These are phyloP conservation scores for Procavia capensis DNA, from an alignment of 2,113 vertebrate species.

Conservation along the genomic window DNA sequence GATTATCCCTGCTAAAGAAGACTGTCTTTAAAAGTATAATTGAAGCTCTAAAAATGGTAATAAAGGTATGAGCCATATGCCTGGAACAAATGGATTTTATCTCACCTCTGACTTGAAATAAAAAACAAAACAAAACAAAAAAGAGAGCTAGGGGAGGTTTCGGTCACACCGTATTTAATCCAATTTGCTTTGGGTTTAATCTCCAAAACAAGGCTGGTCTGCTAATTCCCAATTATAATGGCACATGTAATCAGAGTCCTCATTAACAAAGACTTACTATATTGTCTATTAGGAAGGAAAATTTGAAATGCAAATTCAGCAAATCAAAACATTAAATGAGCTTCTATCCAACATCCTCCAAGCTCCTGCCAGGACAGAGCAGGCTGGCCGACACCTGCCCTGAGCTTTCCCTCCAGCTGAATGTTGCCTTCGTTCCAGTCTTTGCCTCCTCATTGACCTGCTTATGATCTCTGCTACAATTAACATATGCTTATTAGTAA, in stretches of 20 bases:
- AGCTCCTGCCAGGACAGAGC: constrained; percentile 88
- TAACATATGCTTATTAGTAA: constrained; percentile 99
- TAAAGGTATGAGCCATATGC: constrained; percentile 84
- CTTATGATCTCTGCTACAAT: constrained; percentile 97
- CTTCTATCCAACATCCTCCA: constrained; percentile 88
- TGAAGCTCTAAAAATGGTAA: constrained; percentile 75
- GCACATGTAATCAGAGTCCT: constrained; percentile 92
- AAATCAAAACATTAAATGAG: constrained; percentile 93
- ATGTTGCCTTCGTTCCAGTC: constrained; percentile 93
- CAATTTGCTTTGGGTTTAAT: constrained; percentile 91
- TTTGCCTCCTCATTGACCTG: constrained; percentile 95
- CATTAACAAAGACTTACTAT: constrained; percentile 92
- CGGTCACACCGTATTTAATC: constrained; percentile 88
- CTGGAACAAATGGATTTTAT: constrained; percentile 86
- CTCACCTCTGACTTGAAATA: constrained; percentile 85
- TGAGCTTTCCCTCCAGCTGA: constrained; percentile 93
- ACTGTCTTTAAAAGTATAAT: constrained; percentile 76
- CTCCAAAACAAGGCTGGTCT: constrained; percentile 89
- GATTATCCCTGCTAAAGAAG: constrained; percentile 53
- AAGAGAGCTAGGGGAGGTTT: constrained; percentile 79
- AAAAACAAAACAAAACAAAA: constrained; percentile 65
- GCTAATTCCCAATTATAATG: constrained; percentile 92
- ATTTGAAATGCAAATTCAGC: constrained; percentile 93
- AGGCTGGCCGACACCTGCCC: constrained; percentile 90
- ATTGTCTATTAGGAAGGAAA: constrained; percentile 91